Evolutionary conservation across 1,140 invertebrate species (phyloP).

Genomic region (Zaprionus inermis): DNA sequence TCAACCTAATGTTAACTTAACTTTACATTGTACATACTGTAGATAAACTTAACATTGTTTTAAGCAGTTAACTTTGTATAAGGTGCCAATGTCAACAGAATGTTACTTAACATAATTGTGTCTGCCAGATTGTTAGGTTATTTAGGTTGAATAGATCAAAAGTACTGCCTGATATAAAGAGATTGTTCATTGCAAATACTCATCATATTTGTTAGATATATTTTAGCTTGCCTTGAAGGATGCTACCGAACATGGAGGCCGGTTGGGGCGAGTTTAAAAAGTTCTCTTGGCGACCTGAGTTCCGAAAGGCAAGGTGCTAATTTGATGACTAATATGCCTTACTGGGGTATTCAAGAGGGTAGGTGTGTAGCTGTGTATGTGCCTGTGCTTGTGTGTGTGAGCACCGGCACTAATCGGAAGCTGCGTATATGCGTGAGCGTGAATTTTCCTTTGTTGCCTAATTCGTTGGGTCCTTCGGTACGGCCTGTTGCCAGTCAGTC

Average conservation of each 20-base stretch:
- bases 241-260: background rate
- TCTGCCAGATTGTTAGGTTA: too few species aligned
- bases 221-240: too few species aligned
- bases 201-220: too few species aligned
- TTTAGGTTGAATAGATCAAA: too few species aligned
- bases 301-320: background rate
- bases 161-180: too few species aligned
- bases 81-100: too few species aligned
- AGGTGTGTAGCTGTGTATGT: background rate
- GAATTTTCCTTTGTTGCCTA: slow-evolving; percentile 19
- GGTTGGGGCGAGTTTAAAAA: background rate
- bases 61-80: background rate
- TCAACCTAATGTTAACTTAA: background rate
- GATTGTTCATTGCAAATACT: too few species aligned
- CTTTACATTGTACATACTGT: background rate
- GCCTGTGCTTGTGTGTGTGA: slow-evolving; percentile 2
- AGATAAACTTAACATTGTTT: background rate
- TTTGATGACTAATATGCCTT: background rate
- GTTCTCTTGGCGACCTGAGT: background rate
- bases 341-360: background rate
- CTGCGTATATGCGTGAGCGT: slow-evolving; percentile 1
- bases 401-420: slow-evolving; percentile 16
- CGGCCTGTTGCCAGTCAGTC: slow-evolving; percentile 18
- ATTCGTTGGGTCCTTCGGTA: slow-evolving; percentile 7
- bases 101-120: too few species aligned